Conservation (phyloP, 2,797 vertebrate species). For the Takifugu ocellatus region DNA sequence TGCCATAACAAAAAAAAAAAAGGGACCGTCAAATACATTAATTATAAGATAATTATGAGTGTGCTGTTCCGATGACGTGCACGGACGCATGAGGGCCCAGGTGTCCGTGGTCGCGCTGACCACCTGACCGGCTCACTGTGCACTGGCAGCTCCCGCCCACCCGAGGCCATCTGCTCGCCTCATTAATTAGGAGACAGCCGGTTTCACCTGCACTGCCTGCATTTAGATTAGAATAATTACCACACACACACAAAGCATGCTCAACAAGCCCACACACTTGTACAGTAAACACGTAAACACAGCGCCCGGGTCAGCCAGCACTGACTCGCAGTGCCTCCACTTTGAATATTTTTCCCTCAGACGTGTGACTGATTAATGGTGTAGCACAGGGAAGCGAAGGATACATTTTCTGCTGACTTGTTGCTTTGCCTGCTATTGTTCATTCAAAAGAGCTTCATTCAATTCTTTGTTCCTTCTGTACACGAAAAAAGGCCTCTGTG, state of each 20-base stretch:
- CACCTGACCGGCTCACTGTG: conserved; percentile 66
- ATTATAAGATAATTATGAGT: too few species aligned
- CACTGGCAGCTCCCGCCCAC: conserved; percentile 70
- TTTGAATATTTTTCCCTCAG: not conserved
- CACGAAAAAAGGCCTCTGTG: conserved; percentile 46
- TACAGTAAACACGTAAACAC: conserved; percentile 30
- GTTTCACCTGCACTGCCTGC: conserved; percentile 79
- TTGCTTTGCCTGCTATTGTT: conserved; percentile 2
- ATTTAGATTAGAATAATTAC: conserved; percentile 81
- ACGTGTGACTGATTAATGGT: conserved; percentile 7
- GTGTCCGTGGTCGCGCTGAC: conserved; percentile 68
- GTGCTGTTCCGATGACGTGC: conserved; percentile 8
- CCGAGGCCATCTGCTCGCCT: conserved; percentile 77
- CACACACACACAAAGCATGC: conserved; percentile 43
- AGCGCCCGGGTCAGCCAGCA: conserved; percentile 13
- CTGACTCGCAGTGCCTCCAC: conserved; percentile 4
- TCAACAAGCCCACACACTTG: conserved; percentile 44
- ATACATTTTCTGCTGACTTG: too few species aligned
- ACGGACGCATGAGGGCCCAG: conserved; percentile 52
- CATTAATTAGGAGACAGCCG: conserved; percentile 80
- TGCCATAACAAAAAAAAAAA: too few species aligned
- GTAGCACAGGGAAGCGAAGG: conserved; percentile 1
- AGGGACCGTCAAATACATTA: not conserved
- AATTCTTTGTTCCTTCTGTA: too few species aligned
- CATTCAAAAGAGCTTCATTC: conserved; percentile 2